A percentile compares a stretch with the other conserved stretches of the same genome.
Conservation (phyloP, 2,797 vertebrate genomes). For the Babyrousa celebensis region DNA sequence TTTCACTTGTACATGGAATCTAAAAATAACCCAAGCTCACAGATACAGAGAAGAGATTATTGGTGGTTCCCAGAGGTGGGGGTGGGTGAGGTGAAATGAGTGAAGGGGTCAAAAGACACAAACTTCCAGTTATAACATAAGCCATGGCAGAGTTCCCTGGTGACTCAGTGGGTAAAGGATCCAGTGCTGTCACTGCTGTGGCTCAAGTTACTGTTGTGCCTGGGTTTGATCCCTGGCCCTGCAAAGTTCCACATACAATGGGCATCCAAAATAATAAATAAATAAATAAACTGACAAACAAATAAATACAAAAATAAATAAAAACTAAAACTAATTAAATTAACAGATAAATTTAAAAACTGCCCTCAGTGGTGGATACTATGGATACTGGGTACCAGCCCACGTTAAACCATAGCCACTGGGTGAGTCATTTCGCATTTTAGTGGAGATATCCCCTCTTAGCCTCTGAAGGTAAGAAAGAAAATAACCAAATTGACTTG, state of each 20-base stretch:
- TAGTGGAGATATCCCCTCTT: neutral
- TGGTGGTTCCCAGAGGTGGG: neutral
- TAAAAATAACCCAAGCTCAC: no score
- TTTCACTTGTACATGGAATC: neutral
- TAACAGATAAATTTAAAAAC: neutral
- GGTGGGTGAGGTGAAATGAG: neutral
- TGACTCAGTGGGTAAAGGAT: no score
- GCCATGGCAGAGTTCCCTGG: no score
- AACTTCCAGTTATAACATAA: neutral
- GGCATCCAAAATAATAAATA: no score
- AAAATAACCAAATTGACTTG: constrained; percentile 67
- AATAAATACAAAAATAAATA: neutral
- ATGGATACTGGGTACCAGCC: no score
- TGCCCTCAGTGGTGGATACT: neutral
- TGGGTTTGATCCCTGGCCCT: no score
- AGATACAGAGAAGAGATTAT: neutral
- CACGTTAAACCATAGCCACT: neutral
- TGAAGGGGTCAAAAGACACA: neutral
- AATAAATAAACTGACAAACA: no score
- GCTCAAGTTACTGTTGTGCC: no score
- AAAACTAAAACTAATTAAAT: neutral
- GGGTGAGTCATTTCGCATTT: neutral
- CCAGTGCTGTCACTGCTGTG: no score
- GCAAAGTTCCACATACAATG: no score
- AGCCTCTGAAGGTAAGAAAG: constrained; percentile 60